Conservation (phyloP, 2,113 vertebrate genomes). For the Dipodomys ordii region DNA sequence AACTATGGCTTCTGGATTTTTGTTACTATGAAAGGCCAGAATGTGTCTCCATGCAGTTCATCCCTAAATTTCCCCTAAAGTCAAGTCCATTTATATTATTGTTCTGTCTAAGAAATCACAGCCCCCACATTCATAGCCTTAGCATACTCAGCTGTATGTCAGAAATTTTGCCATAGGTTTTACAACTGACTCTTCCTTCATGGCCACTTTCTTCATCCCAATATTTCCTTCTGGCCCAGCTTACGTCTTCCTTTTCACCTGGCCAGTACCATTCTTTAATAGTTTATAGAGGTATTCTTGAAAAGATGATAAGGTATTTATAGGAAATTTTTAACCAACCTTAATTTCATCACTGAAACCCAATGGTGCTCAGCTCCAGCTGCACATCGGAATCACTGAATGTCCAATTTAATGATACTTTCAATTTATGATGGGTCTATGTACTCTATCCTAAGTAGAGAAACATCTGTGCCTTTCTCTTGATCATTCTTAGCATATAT, state of each 20-base stretch:
- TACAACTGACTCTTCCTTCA: fast-evolving
- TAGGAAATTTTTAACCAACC: background rate
- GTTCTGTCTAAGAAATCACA: background rate
- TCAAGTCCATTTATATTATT: background rate
- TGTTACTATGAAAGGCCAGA: background rate
- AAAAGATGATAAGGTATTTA: background rate
- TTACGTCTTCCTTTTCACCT: background rate
- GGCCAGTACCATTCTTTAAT: background rate
- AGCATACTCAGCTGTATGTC: background rate
- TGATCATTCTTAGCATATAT: background rate
- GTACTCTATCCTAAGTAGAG: background rate
- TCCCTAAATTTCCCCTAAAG: background rate
- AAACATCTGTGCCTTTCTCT: background rate
- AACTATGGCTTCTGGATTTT: background rate
- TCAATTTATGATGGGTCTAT: background rate
- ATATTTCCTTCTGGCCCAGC: background rate
- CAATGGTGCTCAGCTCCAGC: background rate
- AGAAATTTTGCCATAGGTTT: background rate
- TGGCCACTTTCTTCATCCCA: background rate
- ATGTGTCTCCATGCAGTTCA: background rate
- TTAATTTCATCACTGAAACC: background rate
- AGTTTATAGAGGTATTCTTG: background rate
- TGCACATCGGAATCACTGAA: background rate
- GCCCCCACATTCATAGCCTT: background rate
- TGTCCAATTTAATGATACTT: background rate